Percentiles rank a stretch among this genome's conserved stretches.
These are phyloP conservation scores for Argynnis bischoffii DNA, from an alignment of 2,888 invertebrate genomes.

Conservation along the genomic window DNA sequence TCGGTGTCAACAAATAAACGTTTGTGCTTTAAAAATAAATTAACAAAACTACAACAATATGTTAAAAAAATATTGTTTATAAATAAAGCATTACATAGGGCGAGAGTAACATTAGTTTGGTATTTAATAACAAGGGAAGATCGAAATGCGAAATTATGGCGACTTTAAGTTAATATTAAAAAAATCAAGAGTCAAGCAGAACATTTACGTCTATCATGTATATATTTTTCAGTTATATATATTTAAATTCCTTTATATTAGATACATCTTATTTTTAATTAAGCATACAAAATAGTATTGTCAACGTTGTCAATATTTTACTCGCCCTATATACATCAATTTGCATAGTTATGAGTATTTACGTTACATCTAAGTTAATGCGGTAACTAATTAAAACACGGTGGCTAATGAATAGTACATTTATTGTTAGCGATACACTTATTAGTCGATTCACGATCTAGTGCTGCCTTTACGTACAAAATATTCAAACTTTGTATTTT, in stretches of 20 bases:
- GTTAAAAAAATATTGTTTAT: conserved; percentile 61
- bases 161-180: conserved; percentile 46
- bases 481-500: conserved; percentile 69
- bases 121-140: conserved; percentile 30
- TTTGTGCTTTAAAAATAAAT: conserved; percentile 80
- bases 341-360: conserved; percentile 66
- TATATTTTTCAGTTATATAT: conserved; percentile 25
- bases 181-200: conserved; percentile 49
- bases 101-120: conserved; percentile 66
- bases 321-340: conserved; percentile 75
- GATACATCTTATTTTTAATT: conserved; percentile 50
- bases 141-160: background rate
- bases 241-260: conserved; percentile 31
- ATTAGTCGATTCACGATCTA: conserved; percentile 34
- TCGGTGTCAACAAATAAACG: conserved; percentile 79
- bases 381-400: conserved; percentile 53
- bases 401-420: conserved; percentile 29
- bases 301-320: conserved; percentile 69
- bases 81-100: conserved; percentile 72
- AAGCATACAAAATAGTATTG: conserved; percentile 75
- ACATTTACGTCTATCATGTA: conserved; percentile 32
- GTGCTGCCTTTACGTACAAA: conserved; percentile 59
- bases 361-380: conserved; percentile 50
- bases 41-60: conserved; percentile 78
- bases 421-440: conserved; percentile 46